Evolutionary conservation across 37 sponge, comb jelly and placozoan genomes (phyloP), one percentile per base, ranked within the genome.

Genomic region (Hormiphora californensis): DNA sequence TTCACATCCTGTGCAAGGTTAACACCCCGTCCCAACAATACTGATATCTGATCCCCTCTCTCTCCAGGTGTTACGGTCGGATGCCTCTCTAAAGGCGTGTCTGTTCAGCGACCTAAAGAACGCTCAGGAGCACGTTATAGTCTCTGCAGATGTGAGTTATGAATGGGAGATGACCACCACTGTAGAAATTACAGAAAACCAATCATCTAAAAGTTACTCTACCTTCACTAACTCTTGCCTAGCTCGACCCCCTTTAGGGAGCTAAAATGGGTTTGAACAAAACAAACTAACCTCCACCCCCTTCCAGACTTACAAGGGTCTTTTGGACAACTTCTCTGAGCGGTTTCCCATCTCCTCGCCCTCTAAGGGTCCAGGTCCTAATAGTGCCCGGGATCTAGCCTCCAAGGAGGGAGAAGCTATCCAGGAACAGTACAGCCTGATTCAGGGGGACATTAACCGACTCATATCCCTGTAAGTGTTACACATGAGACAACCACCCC

Each of bases 61-160:
- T 32, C 37, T 30, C 1, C 67, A 65, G 67, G 67, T 17, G 12
- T 38, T 65, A 3, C 3, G 17, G 37, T 65, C 67, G 33, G 67
- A 65, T 34, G 67, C 35, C 36, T 28, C 67, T 9, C 37, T 65
- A 38, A 65, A 65, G 35, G 67, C 9, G 35, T 33, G 37, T 33
- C 67, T 65, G 67, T 65, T 65, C 35, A 38, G 35, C 30, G 37
- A 65, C 67, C 67, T 65, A 35, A 65, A 65, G 35, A 38, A 3
- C 3, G 67, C 67, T 8, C 67, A 65, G 35, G 17, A 34, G 37
- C 37, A 4, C 3, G 67, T 65, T 28, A 34, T 65, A 8, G 32
- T 38, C 30, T 34, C 67, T 33, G 35, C 38, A 36, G 67, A 65
- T 38, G 67, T 65, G 28, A 65, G 67, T 65, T 19, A 17, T 17